phyloP scores from a whole-genome alignment of 2,113 vertebrate genomes.

The Hyaena hyaena region DNA sequence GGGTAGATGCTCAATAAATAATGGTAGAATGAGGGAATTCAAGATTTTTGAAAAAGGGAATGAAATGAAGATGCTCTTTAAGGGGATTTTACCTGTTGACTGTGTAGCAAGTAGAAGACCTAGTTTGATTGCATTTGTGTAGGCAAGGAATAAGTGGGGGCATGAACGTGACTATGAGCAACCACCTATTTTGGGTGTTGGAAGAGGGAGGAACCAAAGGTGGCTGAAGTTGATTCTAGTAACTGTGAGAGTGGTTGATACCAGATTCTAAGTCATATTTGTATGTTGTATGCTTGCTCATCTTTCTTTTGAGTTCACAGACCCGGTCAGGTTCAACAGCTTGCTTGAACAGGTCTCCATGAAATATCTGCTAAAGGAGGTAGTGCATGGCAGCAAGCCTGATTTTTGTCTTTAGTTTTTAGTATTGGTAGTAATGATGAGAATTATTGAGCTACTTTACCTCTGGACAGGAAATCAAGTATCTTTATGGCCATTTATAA shows the following conservation, averaged over 20 bases:
- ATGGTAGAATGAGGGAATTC: not conserved
- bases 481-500: not conserved
- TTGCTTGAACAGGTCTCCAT: not conserved
- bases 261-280: not conserved
- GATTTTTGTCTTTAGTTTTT: not conserved
- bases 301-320: not conserved
- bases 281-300: not conserved
- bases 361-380: not conserved
- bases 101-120: not conserved
- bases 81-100: not conserved
- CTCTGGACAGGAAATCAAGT: not conserved
- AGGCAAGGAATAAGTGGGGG: not conserved
- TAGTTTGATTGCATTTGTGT: not conserved
- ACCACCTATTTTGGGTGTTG: too few relatives aligned
- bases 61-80: not conserved
- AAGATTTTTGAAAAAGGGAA: not conserved
- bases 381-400: not conserved
- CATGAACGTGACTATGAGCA: not conserved
- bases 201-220: not conserved
- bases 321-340: not conserved
- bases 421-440: not conserved
- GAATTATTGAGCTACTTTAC: not conserved
- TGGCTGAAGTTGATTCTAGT: not conserved
- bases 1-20: not conserved
- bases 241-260: not conserved